Percentiles rank a stretch among this genome's conserved stretches.
phyloP scores from a whole-genome alignment of 1,140 invertebrate species.

The Hormaphis cornu region DNA sequence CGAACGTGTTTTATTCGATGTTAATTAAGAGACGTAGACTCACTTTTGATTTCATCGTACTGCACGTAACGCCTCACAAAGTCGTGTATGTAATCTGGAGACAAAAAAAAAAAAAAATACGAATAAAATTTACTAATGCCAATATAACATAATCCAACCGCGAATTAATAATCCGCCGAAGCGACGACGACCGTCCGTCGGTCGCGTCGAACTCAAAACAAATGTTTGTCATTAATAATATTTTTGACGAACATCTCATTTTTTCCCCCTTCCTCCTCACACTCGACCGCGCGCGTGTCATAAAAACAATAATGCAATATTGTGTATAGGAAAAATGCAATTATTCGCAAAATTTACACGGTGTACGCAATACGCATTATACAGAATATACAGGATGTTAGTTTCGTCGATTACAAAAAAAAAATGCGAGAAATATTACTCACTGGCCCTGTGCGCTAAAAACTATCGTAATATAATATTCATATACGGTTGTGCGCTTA shows the following conservation, averaged over 20 bases:
- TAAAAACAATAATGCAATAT: neutral
- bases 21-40: neutral
- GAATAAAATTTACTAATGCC: no score
- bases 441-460: no score
- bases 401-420: no score
- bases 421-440: no score
- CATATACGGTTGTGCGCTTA: no score
- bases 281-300: no score
- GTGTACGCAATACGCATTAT: neutral
- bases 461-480: no score
- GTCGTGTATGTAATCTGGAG: slow-evolving; percentile 21
- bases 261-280: neutral
- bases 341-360: neutral
- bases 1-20: neutral
- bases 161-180: no score
- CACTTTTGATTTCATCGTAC: neutral
- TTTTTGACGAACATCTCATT: neutral
- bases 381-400: no score
- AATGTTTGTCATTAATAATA: no score
- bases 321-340: neutral
- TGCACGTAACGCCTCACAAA: slow-evolving; percentile 10
- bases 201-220: neutral
- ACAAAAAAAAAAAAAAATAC: neutral
- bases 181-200: no score
- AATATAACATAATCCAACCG: no score